phyloP scores from a whole-genome alignment of 2,113 vertebrate genomes.

The Embiotoca jacksoni region DNA sequence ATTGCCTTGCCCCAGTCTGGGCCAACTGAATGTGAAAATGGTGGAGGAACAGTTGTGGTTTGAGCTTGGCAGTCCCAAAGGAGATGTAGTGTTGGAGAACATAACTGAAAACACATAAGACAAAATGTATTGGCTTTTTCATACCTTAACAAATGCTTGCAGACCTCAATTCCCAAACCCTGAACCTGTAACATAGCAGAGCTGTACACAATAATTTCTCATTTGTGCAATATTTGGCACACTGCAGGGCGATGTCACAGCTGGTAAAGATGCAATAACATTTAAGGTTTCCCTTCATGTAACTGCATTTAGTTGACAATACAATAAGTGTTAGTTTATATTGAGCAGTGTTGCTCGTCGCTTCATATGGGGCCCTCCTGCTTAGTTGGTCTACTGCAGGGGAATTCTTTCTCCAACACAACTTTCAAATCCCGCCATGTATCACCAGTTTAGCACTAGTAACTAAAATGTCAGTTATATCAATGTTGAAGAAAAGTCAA shows the following conservation, averaged over 20 bases:
- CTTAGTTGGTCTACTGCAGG: too few relatives aligned
- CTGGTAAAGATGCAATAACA: conserved; percentile 14
- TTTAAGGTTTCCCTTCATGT: conserved; percentile 19
- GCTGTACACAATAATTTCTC: conserved; percentile 28
- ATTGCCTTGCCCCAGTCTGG: conserved; percentile 75
- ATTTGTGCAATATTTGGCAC: conserved; percentile 25
- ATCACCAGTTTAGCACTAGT: too few relatives aligned
- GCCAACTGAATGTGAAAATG: conserved; percentile 73
- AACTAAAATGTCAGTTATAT: neutral
- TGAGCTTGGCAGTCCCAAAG: conserved; percentile 64
- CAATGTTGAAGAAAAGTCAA: too few relatives aligned
- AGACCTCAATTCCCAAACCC: conserved; percentile 55
- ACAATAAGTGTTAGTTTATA: neutral
- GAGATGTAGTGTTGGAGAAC: conserved; percentile 57
- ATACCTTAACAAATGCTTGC: conserved; percentile 51
- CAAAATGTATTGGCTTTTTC: conserved; percentile 60
- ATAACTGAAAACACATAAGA: conserved; percentile 53
- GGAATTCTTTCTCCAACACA: too few relatives aligned
- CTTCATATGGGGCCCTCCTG: too few relatives aligned
- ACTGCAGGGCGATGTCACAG: neutral
- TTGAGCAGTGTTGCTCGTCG: neutral
- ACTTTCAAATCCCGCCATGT: too few relatives aligned
- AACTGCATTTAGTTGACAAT: neutral
- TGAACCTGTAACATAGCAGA: conserved; percentile 33
- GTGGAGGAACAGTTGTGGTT: conserved; percentile 64